Base-by-base conservation (phyloP, 1,140 invertebrate genomes). In the Penaeus indicus region DNA sequence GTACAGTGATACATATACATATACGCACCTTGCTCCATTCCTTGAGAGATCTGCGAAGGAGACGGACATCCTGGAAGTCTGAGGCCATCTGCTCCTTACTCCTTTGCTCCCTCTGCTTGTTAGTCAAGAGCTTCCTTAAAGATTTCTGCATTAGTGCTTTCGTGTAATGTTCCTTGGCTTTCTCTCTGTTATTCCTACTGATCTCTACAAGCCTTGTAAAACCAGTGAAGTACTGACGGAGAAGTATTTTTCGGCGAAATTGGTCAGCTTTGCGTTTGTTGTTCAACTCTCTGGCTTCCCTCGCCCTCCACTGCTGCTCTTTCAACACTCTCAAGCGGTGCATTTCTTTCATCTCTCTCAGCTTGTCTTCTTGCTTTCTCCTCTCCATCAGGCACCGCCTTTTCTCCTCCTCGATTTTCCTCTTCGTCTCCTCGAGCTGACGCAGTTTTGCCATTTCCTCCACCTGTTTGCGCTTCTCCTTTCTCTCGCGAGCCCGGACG, bases 361-460 rank as follows among this genome's bases (percentile, higher is more conserved):
- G 69, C 78, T 64, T 84, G 0, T 60, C 67, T 22, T 47, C 38
- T 47, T 88, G 87, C 63, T 69, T 88, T 42, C 72, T 63, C 42
- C 61, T 88, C 21, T 69, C 80, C 42, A 84, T 69, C 60, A 61
- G 47, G 22, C 87, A 88, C 47, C 42, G 87, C 22, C 61, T n/a
- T 42, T 88, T 88, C 25, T 88, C 87, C 47, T 88, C 87, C n/a
- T 88, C 87, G n/a, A 84, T 47, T 42, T 88, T 88, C 25, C 32
- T n/a, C 64, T 88, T 88, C 0, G 69, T 27, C 8, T 84, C 69
- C 64, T 88, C 81, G 3, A 84, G 82, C 8, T 25, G n/a, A 60
- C 54, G 84, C 32, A 84, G 78, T 47, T 88, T 84, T 61, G 78
- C 84, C 8, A 80, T 69, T n/a, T 88, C 67, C 27, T 88, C 81